Percentiles rank a stretch among this genome's conserved stretches.
Conservation (phyloP, 2,797 vertebrate species). For the Spondyliosoma cantharus region DNA sequence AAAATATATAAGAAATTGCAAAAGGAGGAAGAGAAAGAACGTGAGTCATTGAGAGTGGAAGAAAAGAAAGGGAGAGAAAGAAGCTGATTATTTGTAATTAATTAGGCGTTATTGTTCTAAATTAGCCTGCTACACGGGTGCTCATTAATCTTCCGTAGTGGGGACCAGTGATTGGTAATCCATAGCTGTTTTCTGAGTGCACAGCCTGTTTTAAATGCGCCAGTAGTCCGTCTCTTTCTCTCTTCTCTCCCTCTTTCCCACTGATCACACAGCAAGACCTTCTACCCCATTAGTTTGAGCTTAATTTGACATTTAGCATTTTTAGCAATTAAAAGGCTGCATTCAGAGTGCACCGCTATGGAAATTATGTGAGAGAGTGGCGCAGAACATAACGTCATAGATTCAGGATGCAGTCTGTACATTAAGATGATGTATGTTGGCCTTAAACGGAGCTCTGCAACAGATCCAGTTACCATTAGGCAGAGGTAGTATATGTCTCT, state of each 20-base stretch:
- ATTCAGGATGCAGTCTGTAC: conserved; percentile 74
- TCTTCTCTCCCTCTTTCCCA: conserved; percentile 72
- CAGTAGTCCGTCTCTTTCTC: conserved; percentile 75
- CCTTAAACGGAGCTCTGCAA: conserved; percentile 77
- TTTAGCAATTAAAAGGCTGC: conserved; percentile 85
- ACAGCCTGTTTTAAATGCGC: conserved; percentile 85
- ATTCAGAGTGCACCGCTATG: conserved; percentile 71
- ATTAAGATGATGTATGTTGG: conserved; percentile 81
- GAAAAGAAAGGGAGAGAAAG: conserved; percentile 81
- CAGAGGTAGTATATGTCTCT: conserved; percentile 75
- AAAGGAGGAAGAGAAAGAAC: conserved; percentile 51
- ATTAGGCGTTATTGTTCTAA: conserved; percentile 98
- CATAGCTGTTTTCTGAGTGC: conserved; percentile 89
- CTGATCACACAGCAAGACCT: conserved; percentile 81
- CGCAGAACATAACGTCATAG: conserved; percentile 73
- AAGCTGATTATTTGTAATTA: conserved; percentile 96
- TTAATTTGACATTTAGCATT: conserved; percentile 89
- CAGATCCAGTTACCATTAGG: conserved; percentile 81
- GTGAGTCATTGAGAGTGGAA: conserved; percentile 64
- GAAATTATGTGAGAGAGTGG: conserved; percentile 66
- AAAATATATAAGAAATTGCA: conserved; percentile 34
- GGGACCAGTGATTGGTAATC: conserved; percentile 94
- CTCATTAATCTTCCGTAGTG: conserved; percentile 93
- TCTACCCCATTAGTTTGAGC: conserved; percentile 86
- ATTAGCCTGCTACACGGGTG: conserved; percentile 94